Evolutionary conservation across 2,797 vertebrate genomes (phyloP), one percentile per base, ranked within the genome.

Genomic region (Octomys mimax): DNA sequence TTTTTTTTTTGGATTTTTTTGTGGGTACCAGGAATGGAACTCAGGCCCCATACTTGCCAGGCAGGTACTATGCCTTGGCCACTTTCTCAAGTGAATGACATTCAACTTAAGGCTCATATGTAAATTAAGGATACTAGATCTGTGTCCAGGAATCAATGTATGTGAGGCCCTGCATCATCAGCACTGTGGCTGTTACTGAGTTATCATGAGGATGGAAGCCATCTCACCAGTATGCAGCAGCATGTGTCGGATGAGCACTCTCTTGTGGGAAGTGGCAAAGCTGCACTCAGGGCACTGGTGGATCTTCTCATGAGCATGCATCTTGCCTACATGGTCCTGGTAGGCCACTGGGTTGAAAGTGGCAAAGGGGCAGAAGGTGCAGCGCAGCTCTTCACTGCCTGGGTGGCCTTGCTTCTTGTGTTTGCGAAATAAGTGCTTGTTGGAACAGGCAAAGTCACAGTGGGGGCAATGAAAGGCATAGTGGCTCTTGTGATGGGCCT

Each of bases 231-330:
- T 99, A 97, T 99, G 99, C 97, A 99, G 98, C 93, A 99, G 98
- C 98, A 99, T 98, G 98, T 99, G 99, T 73, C 99, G 98, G 97
- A 99, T 99, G 92, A 99, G 98, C 84, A 99, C 99, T 19, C 99
- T 99, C 98, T 99, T 99, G 98, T 99, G 99, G 0, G 99, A 99
- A 0, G 99, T 99, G 95, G 99, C 98, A 0, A 99, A 99, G 98
- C 97, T 98, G 96, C 99, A 99, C 98, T 99, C 99, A 0, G 98
- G 92, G 94, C 99, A 99, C 92, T 98, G 99, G 75, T 99, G 99
- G 93, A 99, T 99, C 98, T 99, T 99, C 98, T 99, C 99, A 0
- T 98, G 99, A 97, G 99, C 99, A 0, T 99, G 99, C 98, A 99
- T 98, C 98, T 99, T 99, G 97, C 99, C 99, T 1, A 99, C 96